A percentile compares a stretch with the other conserved stretches of the same genome.
phyloP scores from a whole-genome alignment of 2,888 invertebrate species.

The Thereva unica region DNA sequence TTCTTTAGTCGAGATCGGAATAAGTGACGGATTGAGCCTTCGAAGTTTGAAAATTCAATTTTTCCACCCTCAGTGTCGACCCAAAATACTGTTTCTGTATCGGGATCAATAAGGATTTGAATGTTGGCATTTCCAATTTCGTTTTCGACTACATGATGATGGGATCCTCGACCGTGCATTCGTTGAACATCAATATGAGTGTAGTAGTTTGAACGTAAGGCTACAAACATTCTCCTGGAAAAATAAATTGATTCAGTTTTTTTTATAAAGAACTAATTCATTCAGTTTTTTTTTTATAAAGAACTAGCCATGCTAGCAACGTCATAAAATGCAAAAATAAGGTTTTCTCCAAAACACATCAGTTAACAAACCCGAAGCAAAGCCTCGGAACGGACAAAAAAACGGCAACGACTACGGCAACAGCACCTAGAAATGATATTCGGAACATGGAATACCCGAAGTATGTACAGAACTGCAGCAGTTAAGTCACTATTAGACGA shows the following conservation, averaged over 20 bases:
- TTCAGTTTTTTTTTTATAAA: too few relatives aligned
- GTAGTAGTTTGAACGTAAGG: slow-evolving; percentile 57
- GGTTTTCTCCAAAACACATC: too few relatives aligned
- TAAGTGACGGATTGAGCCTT: slow-evolving; percentile 61
- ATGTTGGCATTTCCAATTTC: slow-evolving; percentile 54
- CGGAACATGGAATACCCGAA: too few relatives aligned
- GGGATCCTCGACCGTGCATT: slow-evolving; percentile 66
- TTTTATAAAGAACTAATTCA: too few relatives aligned
- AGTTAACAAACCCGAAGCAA: too few relatives aligned
- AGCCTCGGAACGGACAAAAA: too few relatives aligned
- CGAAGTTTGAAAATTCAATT: slow-evolving; percentile 68
- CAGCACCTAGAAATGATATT: too few relatives aligned
- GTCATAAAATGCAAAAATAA: too few relatives aligned
- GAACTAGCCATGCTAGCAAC: too few relatives aligned
- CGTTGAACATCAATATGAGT: slow-evolving; percentile 70
- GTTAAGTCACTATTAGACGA: too few relatives aligned
- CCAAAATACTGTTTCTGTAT: slow-evolving; percentile 66
- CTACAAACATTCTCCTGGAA: slow-evolving; percentile 69
- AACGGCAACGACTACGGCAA: too few relatives aligned
- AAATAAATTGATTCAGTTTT: slow-evolving; percentile 23
- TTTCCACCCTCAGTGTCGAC: slow-evolving; percentile 68
- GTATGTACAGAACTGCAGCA: too few relatives aligned
- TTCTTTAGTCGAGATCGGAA: slow-evolving; percentile 59
- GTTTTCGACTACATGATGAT: slow-evolving; percentile 54
- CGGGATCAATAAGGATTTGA: slow-evolving; percentile 59